Evolutionary conservation across 1,140 invertebrate genomes (phyloP).

Genomic region (Hyphantria cunea): DNA sequence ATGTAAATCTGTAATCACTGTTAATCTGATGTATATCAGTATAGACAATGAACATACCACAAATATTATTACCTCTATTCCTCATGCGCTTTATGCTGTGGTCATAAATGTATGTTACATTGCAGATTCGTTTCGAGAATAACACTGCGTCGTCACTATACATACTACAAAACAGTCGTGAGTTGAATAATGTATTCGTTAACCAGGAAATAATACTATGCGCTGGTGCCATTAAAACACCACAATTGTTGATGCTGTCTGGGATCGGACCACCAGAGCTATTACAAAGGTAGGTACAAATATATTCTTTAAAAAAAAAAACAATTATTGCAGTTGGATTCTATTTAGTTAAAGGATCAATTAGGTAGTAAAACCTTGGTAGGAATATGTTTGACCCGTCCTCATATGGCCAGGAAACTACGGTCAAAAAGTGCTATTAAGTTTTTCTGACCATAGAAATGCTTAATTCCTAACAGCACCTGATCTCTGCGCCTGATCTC

Average conservation of each 20-base stretch:
- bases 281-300: slow-evolving; percentile 65
- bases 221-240: slow-evolving; percentile 87
- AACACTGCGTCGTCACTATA: slow-evolving; percentile 63
- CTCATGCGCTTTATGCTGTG: too few relatives aligned
- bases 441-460: too few relatives aligned
- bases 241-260: slow-evolving; percentile 88
- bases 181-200: slow-evolving; percentile 79
- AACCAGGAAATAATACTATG: slow-evolving; percentile 87
- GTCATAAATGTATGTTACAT: slow-evolving; percentile 9
- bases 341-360: slow-evolving; percentile 4
- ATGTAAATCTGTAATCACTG: too few relatives aligned
- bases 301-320: neutral
- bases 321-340: neutral
- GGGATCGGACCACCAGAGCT: slow-evolving; percentile 83
- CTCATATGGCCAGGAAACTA: too few relatives aligned
- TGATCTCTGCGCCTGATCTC: too few relatives aligned
- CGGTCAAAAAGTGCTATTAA: too few relatives aligned
- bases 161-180: slow-evolving; percentile 61
- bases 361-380: too few relatives aligned
- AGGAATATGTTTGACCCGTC: too few relatives aligned
- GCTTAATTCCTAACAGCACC: too few relatives aligned
- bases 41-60: too few relatives aligned
- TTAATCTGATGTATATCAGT: too few relatives aligned
- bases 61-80: too few relatives aligned
- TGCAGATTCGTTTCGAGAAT: slow-evolving; percentile 74